Percentiles rank a stretch among this genome's conserved stretches.
Conservation (phyloP, 2,797 vertebrate genomes). For the Notolabrus celidotus region DNA sequence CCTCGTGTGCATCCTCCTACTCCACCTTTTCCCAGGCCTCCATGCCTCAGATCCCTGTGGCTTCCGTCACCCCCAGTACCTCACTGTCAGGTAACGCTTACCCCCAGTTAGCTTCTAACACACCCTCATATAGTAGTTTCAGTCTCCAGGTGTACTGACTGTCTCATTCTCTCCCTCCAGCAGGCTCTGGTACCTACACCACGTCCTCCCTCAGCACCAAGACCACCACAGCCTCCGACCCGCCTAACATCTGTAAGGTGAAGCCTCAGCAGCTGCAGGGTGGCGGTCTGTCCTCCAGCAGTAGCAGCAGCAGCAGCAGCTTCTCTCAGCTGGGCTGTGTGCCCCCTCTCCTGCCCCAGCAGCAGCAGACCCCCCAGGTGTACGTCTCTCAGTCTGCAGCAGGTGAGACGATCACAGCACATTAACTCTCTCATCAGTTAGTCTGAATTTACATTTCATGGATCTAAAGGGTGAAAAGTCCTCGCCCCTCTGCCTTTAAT, state of each 20-base stretch:
- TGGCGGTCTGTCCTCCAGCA: conserved; percentile 86
- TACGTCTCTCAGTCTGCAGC: conserved; percentile 99
- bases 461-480: too few species aligned
- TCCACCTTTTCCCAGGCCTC: conserved; percentile 96
- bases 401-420: conserved; percentile 82
- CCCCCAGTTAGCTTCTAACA: not conserved
- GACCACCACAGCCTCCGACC: conserved; percentile 95
- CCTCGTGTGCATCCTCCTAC: conserved; percentile 88
- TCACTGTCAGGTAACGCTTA: conserved; percentile 90
- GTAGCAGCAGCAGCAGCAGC: conserved; percentile 82
- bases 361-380: conserved; percentile 96
- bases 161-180: not conserved
- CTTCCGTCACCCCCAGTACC: conserved; percentile 97
- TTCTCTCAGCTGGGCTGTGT: conserved; percentile 97
- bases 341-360: conserved; percentile 94
- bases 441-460: too few species aligned
- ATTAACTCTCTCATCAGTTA: too few species aligned
- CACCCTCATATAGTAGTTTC: not conserved
- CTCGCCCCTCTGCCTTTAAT: too few species aligned
- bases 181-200: conserved; percentile 95
- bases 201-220: conserved; percentile 97
- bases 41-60: conserved; percentile 96
- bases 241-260: conserved; percentile 99
- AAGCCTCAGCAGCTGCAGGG: conserved; percentile 98
- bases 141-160: not conserved